Conservation (phyloP, 2,797 vertebrate genomes). For the Amblyraja radiata region DNA sequence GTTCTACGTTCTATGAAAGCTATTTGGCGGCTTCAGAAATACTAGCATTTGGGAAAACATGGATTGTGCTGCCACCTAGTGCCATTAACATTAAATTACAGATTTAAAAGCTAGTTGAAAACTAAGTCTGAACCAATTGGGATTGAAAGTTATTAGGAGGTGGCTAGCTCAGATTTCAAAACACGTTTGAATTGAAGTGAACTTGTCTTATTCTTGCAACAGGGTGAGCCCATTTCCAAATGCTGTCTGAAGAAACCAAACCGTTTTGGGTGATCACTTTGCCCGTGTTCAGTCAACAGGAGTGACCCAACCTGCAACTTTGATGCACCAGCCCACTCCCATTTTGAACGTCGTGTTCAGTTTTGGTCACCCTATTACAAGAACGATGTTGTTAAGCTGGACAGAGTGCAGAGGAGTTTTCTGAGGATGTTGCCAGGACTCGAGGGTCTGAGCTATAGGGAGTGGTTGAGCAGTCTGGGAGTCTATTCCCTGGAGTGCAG, state of each 20-base stretch:
- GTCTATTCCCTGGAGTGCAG: no score
- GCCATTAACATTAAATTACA: not conserved
- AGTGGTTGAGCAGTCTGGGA: no score
- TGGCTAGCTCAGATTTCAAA: not conserved
- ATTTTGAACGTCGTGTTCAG: no score
- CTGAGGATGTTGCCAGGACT: no score
- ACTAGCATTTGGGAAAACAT: not conserved
- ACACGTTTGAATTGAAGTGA: not conserved
- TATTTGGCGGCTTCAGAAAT: not conserved
- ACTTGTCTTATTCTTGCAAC: not conserved
- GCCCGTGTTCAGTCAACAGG: no score
- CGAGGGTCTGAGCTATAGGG: no score
- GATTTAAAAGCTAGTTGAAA: not conserved
- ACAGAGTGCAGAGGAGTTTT: no score
- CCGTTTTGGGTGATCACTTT: not conserved
- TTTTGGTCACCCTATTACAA: no score
- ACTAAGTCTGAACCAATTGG: not conserved
- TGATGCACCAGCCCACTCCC: no score
- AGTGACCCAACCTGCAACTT: no score
- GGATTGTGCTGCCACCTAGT: not conserved
- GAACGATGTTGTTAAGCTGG: no score
- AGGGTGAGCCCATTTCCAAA: not conserved
- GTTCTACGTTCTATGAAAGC: not conserved
- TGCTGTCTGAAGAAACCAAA: not conserved
- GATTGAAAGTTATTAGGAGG: not conserved